Conservation (phyloP, 1,140 invertebrate species). For the Drosophila ficusphila region DNA sequence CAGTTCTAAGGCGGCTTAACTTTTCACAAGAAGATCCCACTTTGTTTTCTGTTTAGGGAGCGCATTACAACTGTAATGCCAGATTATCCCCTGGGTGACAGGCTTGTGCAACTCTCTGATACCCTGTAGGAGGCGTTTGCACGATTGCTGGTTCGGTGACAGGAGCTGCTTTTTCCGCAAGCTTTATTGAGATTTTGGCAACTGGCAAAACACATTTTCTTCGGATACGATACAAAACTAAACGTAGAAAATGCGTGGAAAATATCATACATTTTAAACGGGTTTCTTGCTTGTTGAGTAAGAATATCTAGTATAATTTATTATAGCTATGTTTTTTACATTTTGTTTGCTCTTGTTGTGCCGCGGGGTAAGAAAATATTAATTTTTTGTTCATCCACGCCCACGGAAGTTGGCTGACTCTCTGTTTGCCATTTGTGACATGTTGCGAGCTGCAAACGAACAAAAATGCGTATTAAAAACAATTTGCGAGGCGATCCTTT, state of each 20-base stretch:
- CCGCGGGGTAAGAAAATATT: constrained; percentile 31
- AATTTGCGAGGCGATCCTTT: constrained; percentile 17
- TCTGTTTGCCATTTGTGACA: constrained; percentile 36
- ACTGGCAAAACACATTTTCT: too few relatives aligned
- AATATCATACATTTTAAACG: too few relatives aligned
- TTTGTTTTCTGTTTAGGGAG: constrained; percentile 1
- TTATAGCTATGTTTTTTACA: background rate
- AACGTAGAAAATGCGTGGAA: too few relatives aligned
- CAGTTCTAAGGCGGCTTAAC: constrained; percentile 10
- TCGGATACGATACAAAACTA: too few relatives aligned
- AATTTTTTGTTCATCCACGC: constrained; percentile 36
- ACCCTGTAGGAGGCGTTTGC: constrained; percentile 8
- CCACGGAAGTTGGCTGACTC: constrained; percentile 5
- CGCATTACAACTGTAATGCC: constrained; percentile 8
- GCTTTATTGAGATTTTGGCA: background rate
- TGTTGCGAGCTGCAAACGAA: constrained; percentile 33
- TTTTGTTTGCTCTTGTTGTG: constrained; percentile 10
- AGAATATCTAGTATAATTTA: too few relatives aligned
- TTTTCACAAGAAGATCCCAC: background rate
- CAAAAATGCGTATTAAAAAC: constrained; percentile 40
- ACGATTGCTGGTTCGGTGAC: background rate
- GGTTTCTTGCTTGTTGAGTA: too few relatives aligned
- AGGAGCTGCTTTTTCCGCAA: background rate
- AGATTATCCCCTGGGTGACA: constrained; percentile 13
- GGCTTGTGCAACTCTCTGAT: constrained; percentile 2